phyloP scores from a whole-genome alignment of 1,140 invertebrate species.

The Drosophila parvula region DNA sequence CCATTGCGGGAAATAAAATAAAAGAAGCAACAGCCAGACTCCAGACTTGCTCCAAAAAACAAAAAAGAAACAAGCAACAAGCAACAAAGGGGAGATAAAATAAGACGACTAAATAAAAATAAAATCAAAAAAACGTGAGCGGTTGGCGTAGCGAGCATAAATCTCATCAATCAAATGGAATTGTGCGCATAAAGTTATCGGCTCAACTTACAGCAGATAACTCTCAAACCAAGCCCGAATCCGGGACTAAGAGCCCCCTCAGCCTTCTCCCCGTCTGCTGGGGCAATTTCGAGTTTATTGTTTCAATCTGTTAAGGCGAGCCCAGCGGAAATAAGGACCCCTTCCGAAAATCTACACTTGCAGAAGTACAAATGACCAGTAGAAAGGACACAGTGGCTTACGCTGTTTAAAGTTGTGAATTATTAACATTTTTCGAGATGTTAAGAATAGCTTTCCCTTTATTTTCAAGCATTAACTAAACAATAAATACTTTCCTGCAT shows the following conservation, averaged over 20 bases:
- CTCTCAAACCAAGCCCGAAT: constrained; percentile 40
- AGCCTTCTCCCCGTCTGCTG: constrained; percentile 4
- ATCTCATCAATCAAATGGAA: constrained; percentile 82
- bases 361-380: background rate
- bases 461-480: background rate
- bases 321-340: constrained; percentile 35
- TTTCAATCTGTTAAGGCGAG: constrained; percentile 68
- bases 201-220: constrained; percentile 76
- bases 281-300: constrained; percentile 68
- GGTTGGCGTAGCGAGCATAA: constrained; percentile 61
- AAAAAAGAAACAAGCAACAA: constrained; percentile 6
- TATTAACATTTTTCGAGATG: too few species aligned
- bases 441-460: background rate
- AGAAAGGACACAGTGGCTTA: background rate
- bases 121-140: constrained; percentile 61
- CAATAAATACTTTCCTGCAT: too few species aligned
- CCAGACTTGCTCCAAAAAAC: constrained; percentile 11
- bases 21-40: constrained; percentile 48
- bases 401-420: too few species aligned
- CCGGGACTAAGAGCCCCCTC: background rate
- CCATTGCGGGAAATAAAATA: constrained; percentile 29
- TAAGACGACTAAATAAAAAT: constrained; percentile 63
- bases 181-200: constrained; percentile 78
- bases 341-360: constrained; percentile 13
- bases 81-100: constrained; percentile 36